Evolutionary conservation across 2,888 invertebrate species (phyloP).

Genomic region (Melinaea marsaeus): DNA sequence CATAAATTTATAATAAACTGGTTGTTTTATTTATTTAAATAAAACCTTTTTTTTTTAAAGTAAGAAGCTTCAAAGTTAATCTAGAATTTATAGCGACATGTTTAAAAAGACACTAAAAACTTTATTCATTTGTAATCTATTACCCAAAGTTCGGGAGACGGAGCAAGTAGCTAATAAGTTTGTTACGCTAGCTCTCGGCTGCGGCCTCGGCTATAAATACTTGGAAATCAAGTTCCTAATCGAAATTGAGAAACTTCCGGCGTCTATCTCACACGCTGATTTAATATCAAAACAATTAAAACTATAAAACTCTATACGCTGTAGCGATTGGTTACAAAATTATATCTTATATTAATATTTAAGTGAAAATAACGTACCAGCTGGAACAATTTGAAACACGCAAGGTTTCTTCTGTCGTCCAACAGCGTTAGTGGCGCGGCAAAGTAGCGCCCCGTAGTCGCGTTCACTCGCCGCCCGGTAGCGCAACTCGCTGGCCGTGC

Average conservation of each 20-base stretch:
- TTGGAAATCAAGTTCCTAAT: neutral
- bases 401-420: constrained; percentile 90
- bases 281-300: neutral
- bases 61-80: neutral
- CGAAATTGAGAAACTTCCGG: neutral
- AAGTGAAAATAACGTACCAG: constrained; percentile 75
- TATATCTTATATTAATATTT: neutral
- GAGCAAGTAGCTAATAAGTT: neutral
- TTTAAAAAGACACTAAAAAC: neutral
- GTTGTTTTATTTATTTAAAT: too few species aligned
- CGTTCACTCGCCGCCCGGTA: constrained; percentile 90
- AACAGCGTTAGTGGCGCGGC: constrained; percentile 89
- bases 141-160: neutral
- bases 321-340: too few species aligned
- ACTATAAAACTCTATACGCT: neutral
- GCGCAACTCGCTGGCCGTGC: constrained; percentile 85
- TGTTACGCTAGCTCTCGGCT: constrained; percentile 3
- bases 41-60: too few species aligned
- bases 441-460: constrained; percentile 91
- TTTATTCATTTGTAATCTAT: constrained; percentile 2
- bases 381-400: constrained; percentile 91
- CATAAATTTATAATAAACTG: too few species aligned
- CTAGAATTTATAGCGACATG: neutral
- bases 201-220: constrained; percentile 4
- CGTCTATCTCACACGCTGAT: neutral